Base-by-base conservation (phyloP, 2,113 vertebrate genomes). In the Heterotis niloticus region DNA sequence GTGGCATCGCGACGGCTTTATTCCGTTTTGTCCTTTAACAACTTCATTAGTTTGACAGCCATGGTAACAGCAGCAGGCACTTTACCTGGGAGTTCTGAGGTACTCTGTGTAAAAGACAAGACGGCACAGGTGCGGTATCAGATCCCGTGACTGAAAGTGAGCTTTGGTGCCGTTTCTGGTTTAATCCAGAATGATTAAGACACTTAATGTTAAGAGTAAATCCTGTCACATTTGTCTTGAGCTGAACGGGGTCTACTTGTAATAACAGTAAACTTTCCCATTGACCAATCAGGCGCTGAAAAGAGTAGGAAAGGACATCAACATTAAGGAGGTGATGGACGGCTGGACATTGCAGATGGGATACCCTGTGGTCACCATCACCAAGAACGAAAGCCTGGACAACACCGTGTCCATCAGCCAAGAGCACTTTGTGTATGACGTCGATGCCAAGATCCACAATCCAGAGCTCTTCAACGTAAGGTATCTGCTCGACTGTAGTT, bases 271-370 rank as follows among this genome's bases (percentile, higher is more conserved):
- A 51, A 28, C 72, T 34, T 26, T 23, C 62, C 51, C 18, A 12
- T 72, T n/a, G 23, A 56, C 59, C 69, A 28, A 11, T 28, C 89
- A 99, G 98, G 96, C 95, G 83, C 93, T 98, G 92, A 94, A 86
- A 84, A 95, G 92, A 13, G 94, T 95, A 86, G 96, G 98, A 81
- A 96, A 94, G 87, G 93, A 94, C 86, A 94, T 99, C 80, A 94
- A 98, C 87, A 93, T 99, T 54, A 94, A 95, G 62, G 92, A 94
- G 85, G 96, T 99, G 81, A 99, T 99, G 98, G 96, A 98, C 89
- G 92, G 95, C 70, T 99, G 98, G 98, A 99, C 97, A 14, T 92
- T 99, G 14, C 97, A 99, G 83, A 99, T 98, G 98, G 98, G 98
- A 26, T 99, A 99, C 85, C 98, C 98, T 10, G 95, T 99, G 67